Evolutionary conservation across 2,888 invertebrate genomes (phyloP), one percentile per base, ranked within the genome.

Genomic region (Unio delphinus): DNA sequence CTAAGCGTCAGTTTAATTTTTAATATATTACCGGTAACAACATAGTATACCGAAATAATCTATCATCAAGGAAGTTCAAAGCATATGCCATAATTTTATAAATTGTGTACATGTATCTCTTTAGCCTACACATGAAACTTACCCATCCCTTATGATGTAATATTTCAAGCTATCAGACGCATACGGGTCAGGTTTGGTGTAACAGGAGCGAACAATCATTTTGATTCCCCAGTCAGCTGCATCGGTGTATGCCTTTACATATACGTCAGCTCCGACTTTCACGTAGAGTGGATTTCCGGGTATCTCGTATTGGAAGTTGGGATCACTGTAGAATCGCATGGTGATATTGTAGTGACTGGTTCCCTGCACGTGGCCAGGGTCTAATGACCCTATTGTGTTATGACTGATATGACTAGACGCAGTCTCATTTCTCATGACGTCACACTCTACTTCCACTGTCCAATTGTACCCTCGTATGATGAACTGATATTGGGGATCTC

Each of bases 121-220:
- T 34, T 34, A 34, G 7, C 34, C 34, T 34, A 34, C 34, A 34
- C 34, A 34, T 1, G 28, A 20, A 20, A 58, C 69, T 55, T 70
- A 75, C 77, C 77, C 75, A 20, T 75, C 67, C 65, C 59, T 64
- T 8, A 78, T 73, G 1, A 78, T 65, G 56, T 73, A 71, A 55
- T 68, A 75, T 20, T 66, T 72, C 60, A 66, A 60, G 20, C 65
- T 56, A 45, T 73, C 73, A 7, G 64, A 59, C 6, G 68, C 57
- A 55, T 54, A 26, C 17, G 30, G 45, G 20, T 66, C 66, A n/a
- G 78, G 76, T 61, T 73, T 74, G 1, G 78, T 72, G 63, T 74
- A 79, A 57, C 78, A 79, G 1, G 74, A 55, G 28, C 65, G 64
- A 0, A 76, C 61, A 11, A 68, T 70, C 78, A 79, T 76, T 64